phyloP scores from a whole-genome alignment of 1,140 invertebrate species.

The Drosophila bipectinata region DNA sequence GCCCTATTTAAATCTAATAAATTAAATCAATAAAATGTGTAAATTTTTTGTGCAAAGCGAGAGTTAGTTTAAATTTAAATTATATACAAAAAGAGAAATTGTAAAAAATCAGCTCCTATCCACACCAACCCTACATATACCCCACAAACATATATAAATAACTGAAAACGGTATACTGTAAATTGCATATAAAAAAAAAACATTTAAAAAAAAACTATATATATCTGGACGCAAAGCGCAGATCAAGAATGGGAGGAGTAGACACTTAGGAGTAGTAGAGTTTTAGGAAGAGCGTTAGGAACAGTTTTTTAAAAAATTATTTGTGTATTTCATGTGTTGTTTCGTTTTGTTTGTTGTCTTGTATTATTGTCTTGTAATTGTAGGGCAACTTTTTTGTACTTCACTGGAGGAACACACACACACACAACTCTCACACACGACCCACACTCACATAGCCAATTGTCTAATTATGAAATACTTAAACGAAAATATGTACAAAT shows the following conservation, averaged over 20 bases:
- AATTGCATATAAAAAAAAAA: slow-evolving; percentile 50
- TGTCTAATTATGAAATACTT: slow-evolving; percentile 76
- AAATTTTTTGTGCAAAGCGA: slow-evolving; percentile 77
- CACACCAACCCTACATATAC: slow-evolving; percentile 47
- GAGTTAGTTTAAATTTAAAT: slow-evolving; percentile 77
- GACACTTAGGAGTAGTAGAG: slow-evolving; percentile 52
- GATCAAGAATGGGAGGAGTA: slow-evolving; percentile 31
- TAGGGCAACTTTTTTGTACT: slow-evolving; percentile 66
- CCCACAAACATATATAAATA: slow-evolving; percentile 37
- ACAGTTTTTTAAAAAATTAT: slow-evolving; percentile 42
- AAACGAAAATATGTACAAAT: slow-evolving; percentile 79
- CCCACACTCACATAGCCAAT: slow-evolving; percentile 76
- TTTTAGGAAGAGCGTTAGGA: slow-evolving; percentile 62
- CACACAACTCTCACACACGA: slow-evolving; percentile 2
- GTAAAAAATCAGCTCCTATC: slow-evolving; percentile 37
- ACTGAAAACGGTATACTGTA: slow-evolving; percentile 70
- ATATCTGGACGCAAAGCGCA: slow-evolving; percentile 78
- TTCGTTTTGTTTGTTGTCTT: slow-evolving; percentile 45
- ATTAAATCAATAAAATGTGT: slow-evolving; percentile 82
- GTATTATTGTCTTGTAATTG: slow-evolving; percentile 10
- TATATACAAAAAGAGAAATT: slow-evolving; percentile 46
- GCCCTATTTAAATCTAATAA: slow-evolving; percentile 64
- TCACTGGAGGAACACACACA: not conserved
- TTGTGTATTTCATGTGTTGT: slow-evolving; percentile 13
- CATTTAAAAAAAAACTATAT: slow-evolving; percentile 41